Conservation (phyloP, 2,113 vertebrate genomes). For the Lycaon pictus region DNA sequence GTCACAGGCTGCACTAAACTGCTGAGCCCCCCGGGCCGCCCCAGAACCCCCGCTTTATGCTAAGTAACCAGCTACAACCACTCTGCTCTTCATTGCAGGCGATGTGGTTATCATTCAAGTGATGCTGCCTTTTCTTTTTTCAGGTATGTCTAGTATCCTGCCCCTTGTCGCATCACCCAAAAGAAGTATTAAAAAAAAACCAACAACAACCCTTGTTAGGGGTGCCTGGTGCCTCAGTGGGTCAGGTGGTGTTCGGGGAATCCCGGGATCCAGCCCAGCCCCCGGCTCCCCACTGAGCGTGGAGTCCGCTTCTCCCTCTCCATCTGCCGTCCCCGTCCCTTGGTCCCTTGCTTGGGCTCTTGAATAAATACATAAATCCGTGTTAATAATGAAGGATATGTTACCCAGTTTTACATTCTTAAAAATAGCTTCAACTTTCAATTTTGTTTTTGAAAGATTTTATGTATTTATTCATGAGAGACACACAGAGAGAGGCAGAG, state of each 20-base stretch:
- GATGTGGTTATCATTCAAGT: not conserved
- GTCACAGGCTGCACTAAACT: too few species aligned
- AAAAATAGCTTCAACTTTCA: slow-evolving; percentile 43
- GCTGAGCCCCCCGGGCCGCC: too few species aligned
- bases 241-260: not conserved
- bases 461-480: too few species aligned
- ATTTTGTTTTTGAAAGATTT: too few species aligned
- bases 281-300: not conserved
- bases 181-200: not conserved
- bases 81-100: not conserved
- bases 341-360: not conserved
- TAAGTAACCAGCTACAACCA: not conserved
- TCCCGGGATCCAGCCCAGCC: not conserved
- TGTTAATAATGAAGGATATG: not conserved
- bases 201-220: not conserved
- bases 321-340: not conserved
- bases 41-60: too few species aligned
- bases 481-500: too few species aligned
- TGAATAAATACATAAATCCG: not conserved
- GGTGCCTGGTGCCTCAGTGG: not conserved
- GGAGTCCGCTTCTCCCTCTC: not conserved
- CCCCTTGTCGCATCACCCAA: not conserved
- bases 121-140: not conserved
- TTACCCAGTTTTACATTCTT: not conserved
- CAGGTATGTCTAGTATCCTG: not conserved